These are phyloP conservation scores for Orius insidiosus DNA, from an alignment of 1,140 invertebrate species.

Conservation along the genomic window DNA sequence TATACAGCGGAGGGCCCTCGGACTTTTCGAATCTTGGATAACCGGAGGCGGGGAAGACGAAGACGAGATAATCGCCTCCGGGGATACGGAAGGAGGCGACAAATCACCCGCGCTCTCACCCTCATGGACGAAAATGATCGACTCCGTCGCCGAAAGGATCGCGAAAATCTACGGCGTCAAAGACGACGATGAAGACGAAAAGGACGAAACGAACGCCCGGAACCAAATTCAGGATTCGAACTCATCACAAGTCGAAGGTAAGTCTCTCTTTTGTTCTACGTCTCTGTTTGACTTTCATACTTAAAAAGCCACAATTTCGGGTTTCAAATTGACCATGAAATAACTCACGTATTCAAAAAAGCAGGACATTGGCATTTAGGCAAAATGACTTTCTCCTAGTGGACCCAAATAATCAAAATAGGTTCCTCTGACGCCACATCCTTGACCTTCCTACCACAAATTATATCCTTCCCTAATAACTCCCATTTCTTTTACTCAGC, in stretches of 20 bases:
- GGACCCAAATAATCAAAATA: no score
- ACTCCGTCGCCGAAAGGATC: slow-evolving; percentile 10
- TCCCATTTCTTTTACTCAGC: no score
- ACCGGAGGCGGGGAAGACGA: slow-evolving; percentile 4
- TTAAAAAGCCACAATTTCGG: not conserved
- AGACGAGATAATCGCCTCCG: not conserved
- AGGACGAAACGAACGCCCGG: not conserved
- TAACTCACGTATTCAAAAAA: no score
- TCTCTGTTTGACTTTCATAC: not conserved
- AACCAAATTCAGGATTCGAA: slow-evolving; percentile 5
- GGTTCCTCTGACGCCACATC: no score
- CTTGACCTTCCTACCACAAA: no score
- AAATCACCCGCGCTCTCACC: slow-evolving; percentile 1
- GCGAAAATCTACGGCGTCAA: slow-evolving; percentile 5
- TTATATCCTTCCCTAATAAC: no score
- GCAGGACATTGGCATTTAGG: no score
- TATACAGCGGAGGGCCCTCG: slow-evolving; percentile 8
- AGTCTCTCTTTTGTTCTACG: slow-evolving; percentile 1
- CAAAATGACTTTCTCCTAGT: no score
- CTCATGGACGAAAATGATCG: slow-evolving; percentile 7
- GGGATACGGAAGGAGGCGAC: not conserved
- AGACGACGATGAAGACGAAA: slow-evolving; percentile 8
- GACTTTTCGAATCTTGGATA: slow-evolving; percentile 12
- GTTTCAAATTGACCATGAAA: no score
- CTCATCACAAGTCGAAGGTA: slow-evolving; percentile 1